These are phyloP conservation scores for Plebejus melissa DNA, from an alignment of 2,888 invertebrate species.

Conservation along the genomic window DNA sequence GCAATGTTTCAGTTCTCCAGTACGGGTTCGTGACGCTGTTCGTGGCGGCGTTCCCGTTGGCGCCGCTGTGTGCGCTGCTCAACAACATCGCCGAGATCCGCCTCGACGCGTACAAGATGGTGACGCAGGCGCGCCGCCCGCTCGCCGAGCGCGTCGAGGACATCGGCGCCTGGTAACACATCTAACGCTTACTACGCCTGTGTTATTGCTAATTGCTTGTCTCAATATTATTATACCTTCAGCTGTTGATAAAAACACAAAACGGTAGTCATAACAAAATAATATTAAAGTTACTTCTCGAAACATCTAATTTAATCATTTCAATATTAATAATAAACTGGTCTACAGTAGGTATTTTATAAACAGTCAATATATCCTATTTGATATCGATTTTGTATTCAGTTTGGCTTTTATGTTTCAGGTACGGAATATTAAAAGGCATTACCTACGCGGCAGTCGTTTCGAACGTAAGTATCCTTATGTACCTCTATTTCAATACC, in stretches of 20 bases:
- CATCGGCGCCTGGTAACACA: conserved; percentile 89
- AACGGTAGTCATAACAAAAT: too few relatives aligned
- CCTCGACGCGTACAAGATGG: conserved; percentile 97
- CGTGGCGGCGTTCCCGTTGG: conserved; percentile 97
- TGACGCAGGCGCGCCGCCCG: conserved; percentile 94
- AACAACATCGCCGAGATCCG: conserved; percentile 98
- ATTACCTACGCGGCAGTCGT: conserved; percentile 91
- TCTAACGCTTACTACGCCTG: neutral
- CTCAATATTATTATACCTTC: too few relatives aligned
- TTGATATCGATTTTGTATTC: neutral
- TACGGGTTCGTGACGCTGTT: conserved; percentile 98
- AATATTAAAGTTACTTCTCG: too few relatives aligned
- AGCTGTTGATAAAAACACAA: too few relatives aligned
- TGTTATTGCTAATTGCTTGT: too few relatives aligned
- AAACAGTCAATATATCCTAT: too few relatives aligned
- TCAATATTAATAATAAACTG: too few relatives aligned
- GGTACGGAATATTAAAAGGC: conserved; percentile 92
- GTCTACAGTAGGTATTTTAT: too few relatives aligned
- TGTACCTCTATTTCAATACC: neutral
- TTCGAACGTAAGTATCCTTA: conserved; percentile 61
- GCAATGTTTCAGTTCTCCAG: conserved; percentile 86
- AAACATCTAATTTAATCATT: too few relatives aligned
- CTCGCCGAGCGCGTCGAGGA: conserved; percentile 94
- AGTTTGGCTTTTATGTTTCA: conserved; percentile 46
- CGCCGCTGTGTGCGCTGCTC: conserved; percentile 95